A percentile compares a stretch with the other conserved stretches of the same genome.
Evolutionary conservation across 2,888 invertebrate genomes (phyloP).

Genomic region (Phortica magna): DNA sequence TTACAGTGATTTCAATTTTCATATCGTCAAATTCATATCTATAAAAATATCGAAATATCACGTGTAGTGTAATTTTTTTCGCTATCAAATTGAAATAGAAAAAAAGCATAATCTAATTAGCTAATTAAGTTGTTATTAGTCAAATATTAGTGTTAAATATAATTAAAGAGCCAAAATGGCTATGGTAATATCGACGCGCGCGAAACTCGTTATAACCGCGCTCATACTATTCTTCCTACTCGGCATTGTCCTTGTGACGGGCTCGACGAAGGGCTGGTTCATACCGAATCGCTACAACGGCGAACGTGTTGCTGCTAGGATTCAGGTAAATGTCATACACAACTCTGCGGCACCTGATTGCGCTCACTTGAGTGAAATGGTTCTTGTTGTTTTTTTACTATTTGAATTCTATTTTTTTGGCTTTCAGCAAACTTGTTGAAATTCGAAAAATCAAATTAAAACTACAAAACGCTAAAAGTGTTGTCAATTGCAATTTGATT

Average conservation of each 20-base stretch:
- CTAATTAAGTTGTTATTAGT: slow-evolving; percentile 14
- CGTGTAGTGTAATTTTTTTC: background rate
- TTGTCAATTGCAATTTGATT: too few relatives aligned
- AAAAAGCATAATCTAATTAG: slow-evolving; percentile 1
- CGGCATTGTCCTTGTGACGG: slow-evolving; percentile 81
- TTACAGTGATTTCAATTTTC: slow-evolving; percentile 6
- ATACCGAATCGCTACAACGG: slow-evolving; percentile 79
- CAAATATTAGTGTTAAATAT: background rate
- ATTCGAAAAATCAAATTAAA: too few relatives aligned
- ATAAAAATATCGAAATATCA: slow-evolving; percentile 13
- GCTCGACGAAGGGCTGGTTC: slow-evolving; percentile 83
- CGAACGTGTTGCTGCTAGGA: slow-evolving; percentile 80
- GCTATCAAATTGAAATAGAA: background rate
- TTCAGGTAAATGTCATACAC: slow-evolving; percentile 78
- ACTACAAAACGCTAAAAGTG: too few relatives aligned
- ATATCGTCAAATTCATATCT: slow-evolving; percentile 18
- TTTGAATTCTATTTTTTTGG: too few relatives aligned
- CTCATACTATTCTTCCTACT: slow-evolving; percentile 81
- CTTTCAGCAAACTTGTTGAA: too few relatives aligned
- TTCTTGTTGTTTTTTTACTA: too few relatives aligned
- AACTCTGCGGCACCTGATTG: background rate
- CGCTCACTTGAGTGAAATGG: background rate
- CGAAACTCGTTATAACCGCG: slow-evolving; percentile 81
- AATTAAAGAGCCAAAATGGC: slow-evolving; percentile 79
- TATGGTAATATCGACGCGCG: slow-evolving; percentile 83